A percentile compares a stretch with the other conserved stretches of the same genome.
Conservation (phyloP, 2,888 invertebrate species). For the Copidosoma aretas region DNA sequence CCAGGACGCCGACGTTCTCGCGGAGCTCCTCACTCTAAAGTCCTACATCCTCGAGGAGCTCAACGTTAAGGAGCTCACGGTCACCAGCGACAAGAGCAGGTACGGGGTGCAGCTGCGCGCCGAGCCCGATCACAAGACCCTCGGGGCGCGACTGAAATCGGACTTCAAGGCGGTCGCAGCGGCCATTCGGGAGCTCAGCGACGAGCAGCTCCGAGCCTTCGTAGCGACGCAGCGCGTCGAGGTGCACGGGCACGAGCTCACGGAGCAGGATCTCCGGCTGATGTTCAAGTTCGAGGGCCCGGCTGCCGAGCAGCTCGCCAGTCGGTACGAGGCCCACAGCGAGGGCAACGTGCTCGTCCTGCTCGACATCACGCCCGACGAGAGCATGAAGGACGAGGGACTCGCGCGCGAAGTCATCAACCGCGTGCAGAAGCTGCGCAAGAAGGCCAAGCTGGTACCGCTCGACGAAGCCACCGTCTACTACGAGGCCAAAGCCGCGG, state of each 20-base stretch:
- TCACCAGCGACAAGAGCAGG: constrained; percentile 88
- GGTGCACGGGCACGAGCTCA: constrained; percentile 79
- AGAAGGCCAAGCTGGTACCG: constrained; percentile 91
- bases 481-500: constrained; percentile 66
- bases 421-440: constrained; percentile 92
- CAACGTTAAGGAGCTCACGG: constrained; percentile 84
- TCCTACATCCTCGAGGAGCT: constrained; percentile 90
- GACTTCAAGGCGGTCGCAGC: constrained; percentile 87
- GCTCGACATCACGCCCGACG: constrained; percentile 87
- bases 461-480: constrained; percentile 88
- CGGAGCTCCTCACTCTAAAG: constrained; percentile 80
- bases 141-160: constrained; percentile 87
- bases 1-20: constrained; percentile 77
- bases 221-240: constrained; percentile 74
- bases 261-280: constrained; percentile 80
- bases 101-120: constrained; percentile 91
- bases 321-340: constrained; percentile 88
- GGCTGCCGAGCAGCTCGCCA: constrained; percentile 68
- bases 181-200: constrained; percentile 79
- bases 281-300: constrained; percentile 77
- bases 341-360: constrained; percentile 89
- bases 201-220: constrained; percentile 79
- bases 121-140: constrained; percentile 91
- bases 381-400: constrained; percentile 92
- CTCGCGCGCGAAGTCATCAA: constrained; percentile 94